Evolutionary conservation across 2,888 invertebrate species (phyloP).

Genomic region (Podotricha telesiphe): DNA sequence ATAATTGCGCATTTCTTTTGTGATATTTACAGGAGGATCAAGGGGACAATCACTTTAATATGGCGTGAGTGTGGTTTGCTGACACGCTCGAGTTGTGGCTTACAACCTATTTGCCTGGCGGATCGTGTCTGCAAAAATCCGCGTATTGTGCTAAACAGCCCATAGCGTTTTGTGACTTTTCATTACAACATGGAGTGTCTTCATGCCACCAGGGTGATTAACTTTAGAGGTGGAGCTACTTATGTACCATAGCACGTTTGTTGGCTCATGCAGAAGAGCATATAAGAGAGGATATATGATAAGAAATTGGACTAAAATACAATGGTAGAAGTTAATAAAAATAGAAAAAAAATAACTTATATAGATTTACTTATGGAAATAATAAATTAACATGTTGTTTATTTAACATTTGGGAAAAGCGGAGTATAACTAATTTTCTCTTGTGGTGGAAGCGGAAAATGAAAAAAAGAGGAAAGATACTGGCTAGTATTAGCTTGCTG

Average conservation of each 20-base stretch:
- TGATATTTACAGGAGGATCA: no score
- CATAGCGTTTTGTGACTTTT: constrained; percentile 56
- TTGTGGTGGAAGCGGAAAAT: neutral
- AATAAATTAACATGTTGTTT: neutral
- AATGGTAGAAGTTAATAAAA: constrained; percentile 61
- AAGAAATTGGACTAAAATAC: constrained; percentile 71
- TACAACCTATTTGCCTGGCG: no score
- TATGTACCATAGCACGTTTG: constrained; percentile 82
- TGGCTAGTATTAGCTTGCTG: neutral
- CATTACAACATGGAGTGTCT: constrained; percentile 58
- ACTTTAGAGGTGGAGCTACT: constrained; percentile 75
- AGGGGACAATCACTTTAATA: no score
- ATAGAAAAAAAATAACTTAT: no score
- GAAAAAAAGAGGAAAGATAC: neutral
- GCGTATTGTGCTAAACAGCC: no score
- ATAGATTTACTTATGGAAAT: neutral
- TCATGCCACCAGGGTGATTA: constrained; percentile 58
- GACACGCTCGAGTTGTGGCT: no score
- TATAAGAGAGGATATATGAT: constrained; percentile 82
- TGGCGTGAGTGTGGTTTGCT: no score
- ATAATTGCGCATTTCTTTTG: no score
- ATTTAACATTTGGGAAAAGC: neutral
- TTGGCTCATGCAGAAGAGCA: constrained; percentile 84
- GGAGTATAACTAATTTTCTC: neutral
- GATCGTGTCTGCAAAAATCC: no score